phyloP scores from a whole-genome alignment of 2,113 vertebrate genomes.

The Melanerpes formicivorus region DNA sequence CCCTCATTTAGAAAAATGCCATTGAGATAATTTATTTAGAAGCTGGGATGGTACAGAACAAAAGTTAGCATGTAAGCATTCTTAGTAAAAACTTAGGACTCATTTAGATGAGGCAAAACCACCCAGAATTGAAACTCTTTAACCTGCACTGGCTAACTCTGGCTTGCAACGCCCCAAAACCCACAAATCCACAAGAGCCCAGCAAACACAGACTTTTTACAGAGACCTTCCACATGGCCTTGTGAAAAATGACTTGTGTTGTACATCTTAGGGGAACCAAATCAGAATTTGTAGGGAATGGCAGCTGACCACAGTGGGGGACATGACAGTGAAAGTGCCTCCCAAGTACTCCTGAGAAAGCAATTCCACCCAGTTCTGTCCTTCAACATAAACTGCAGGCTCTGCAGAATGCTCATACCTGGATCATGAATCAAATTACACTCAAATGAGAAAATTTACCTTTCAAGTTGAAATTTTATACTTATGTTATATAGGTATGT shows the following conservation, averaged over 20 bases:
- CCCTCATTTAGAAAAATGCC: not conserved
- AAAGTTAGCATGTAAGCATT: not conserved
- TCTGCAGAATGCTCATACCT: not conserved
- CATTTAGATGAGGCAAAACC: not conserved
- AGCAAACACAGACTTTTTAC: not conserved
- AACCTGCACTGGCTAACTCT: not conserved
- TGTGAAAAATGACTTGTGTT: not conserved
- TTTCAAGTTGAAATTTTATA: not conserved
- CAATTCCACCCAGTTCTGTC: not conserved
- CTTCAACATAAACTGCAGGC: not conserved
- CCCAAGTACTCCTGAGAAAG: not conserved
- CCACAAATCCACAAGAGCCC: rapidly evolving
- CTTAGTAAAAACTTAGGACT: not conserved
- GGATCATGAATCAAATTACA: not conserved
- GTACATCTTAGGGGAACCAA: not conserved
- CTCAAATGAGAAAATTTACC: not conserved
- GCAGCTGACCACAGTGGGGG: not conserved
- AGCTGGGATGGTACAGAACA: not conserved
- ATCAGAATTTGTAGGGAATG: not conserved
- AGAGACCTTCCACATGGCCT: not conserved
- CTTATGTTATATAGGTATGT: not conserved
- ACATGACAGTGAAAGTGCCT: no score
- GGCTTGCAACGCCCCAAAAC: not conserved
- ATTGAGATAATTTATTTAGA: not conserved
- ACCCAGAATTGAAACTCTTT: not conserved